Conservation (phyloP, 2,888 invertebrate genomes). For the Capitulum mitella region DNA sequence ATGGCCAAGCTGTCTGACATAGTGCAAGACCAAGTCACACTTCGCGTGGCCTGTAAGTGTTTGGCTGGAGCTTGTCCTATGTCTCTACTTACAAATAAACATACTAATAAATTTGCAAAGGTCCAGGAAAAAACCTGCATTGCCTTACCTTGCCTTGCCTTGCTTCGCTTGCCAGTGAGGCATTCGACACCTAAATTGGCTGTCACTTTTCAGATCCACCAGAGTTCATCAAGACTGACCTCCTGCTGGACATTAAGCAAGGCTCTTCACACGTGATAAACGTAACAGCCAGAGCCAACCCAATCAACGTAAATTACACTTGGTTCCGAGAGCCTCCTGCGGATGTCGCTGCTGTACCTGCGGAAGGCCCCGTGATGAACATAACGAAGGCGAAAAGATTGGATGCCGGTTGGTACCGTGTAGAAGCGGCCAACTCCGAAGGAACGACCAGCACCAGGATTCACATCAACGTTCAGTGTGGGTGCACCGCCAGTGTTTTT, state of each 20-base stretch:
- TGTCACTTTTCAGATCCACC: not conserved
- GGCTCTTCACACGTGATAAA: not conserved
- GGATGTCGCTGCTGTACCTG: not conserved
- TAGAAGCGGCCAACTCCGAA: not conserved
- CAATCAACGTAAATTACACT: not conserved
- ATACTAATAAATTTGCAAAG: too few species aligned
- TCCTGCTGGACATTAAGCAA: not conserved
- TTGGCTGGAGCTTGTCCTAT: too few species aligned
- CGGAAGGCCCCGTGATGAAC: not conserved
- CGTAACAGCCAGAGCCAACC: not conserved
- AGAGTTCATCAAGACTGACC: not conserved
- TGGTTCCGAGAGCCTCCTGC: not conserved
- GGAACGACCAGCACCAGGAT: not conserved
- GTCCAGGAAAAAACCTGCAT: too few species aligned
- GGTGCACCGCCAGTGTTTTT: not conserved
- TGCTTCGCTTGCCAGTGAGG: too few species aligned
- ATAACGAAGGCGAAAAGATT: not conserved
- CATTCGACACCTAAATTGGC: too few species aligned
- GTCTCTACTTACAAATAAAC: too few species aligned
- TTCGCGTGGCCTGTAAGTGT: slow-evolving; percentile 34
- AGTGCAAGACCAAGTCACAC: slow-evolving; percentile 29
- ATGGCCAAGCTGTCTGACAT: slow-evolving; percentile 29
- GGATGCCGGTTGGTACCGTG: not conserved
- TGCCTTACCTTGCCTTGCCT: too few species aligned
- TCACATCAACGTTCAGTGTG: not conserved